These are phyloP conservation scores for Scrobipalpa costella DNA, from an alignment of 2,888 invertebrate genomes.

Conservation along the genomic window DNA sequence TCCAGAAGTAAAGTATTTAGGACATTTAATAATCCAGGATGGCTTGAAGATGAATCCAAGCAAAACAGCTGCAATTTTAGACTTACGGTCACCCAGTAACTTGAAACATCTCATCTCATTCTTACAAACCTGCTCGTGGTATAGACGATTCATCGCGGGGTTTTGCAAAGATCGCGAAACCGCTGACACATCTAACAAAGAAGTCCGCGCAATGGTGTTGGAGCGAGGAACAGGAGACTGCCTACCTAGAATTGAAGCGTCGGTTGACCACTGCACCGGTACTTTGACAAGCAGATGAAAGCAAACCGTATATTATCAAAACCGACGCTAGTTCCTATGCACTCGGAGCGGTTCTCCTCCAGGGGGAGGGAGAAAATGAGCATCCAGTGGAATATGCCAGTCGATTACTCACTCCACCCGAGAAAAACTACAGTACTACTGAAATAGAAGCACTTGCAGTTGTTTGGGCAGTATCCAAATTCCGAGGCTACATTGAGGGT, in stretches of 20 bases:
- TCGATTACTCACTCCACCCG: slow-evolving; percentile 33
- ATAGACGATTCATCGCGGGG: slow-evolving; percentile 16
- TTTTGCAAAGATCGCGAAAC: slow-evolving; percentile 19
- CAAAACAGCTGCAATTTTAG: slow-evolving; percentile 36
- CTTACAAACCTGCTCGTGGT: slow-evolving; percentile 23
- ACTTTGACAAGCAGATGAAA: slow-evolving; percentile 27
- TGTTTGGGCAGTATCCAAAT: no score
- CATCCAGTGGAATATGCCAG: slow-evolving; percentile 40
- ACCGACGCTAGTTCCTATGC: slow-evolving; percentile 46
- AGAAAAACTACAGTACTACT: slow-evolving; percentile 53
- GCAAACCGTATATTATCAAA: slow-evolving; percentile 27
- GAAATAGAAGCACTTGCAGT: no score
- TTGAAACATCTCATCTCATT: slow-evolving; percentile 9
- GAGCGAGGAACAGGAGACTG: slow-evolving; percentile 26
- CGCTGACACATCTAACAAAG: slow-evolving; percentile 16
- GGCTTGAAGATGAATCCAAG: slow-evolving; percentile 36
- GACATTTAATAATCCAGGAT: slow-evolving; percentile 35
- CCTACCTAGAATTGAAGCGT: slow-evolving; percentile 18
- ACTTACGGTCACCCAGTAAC: background rate
- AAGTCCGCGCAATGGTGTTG: slow-evolving; percentile 31
- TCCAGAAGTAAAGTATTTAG: slow-evolving; percentile 35
- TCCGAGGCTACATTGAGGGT: slow-evolving; percentile 46
- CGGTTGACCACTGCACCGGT: slow-evolving; percentile 28
- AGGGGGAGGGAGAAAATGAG: slow-evolving; percentile 35
- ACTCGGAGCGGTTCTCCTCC: slow-evolving; percentile 38